Evolutionary conservation across 1,140 invertebrate genomes (phyloP), one percentile per base, ranked within the genome.

Genomic region (Tetramorium simillimum): DNA sequence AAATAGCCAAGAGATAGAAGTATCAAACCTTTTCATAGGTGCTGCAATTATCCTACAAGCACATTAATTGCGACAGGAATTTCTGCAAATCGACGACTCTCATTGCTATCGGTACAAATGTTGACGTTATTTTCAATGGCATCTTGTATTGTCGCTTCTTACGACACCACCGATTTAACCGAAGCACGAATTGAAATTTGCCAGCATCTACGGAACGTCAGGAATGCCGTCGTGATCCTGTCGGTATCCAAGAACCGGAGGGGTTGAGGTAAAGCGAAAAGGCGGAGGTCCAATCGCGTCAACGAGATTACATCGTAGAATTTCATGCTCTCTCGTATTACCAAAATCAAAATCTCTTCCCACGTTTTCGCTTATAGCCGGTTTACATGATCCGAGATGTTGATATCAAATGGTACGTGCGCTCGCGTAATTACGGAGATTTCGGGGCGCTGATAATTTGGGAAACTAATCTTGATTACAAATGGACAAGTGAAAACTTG

Each of bases 241-340:
- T 73, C 69, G 80, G 67, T 82, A 84, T 58, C 80, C 69, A 46
- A 43, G 69, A 73, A 43, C 28, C 12, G 24, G 40, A 21, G 69
- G 21, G 80, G 24, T 62, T 60, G 69, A 43, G 78, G 63, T 28
- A 56, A 70, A 56, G 80, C 69, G 80, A 75, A 84, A 84, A 84
- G 69, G 53, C 53, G 53, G 65, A 43, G 69, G 69, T 84, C 80
- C 80, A 82, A 82, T 82, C 80, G 67, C 80, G 67, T 84, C 80
- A 73, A 84, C 80, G 40, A 75, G 80, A 84, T 84, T 84, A 75
- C 80, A 84, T 75, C 69, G 69, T 84, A 84, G 69, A 84, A 84
- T 84, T 73, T 73, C 69, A 73, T 73, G 56, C 24, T 37, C 67
- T 82, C 51, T 72, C 53, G 65, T 56, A 43, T 33, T 56, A 73